Percentiles rank a stretch among this genome's conserved stretches.
phyloP scores from a whole-genome alignment of 2,797 vertebrate species.

The Anguilla marmorata region DNA sequence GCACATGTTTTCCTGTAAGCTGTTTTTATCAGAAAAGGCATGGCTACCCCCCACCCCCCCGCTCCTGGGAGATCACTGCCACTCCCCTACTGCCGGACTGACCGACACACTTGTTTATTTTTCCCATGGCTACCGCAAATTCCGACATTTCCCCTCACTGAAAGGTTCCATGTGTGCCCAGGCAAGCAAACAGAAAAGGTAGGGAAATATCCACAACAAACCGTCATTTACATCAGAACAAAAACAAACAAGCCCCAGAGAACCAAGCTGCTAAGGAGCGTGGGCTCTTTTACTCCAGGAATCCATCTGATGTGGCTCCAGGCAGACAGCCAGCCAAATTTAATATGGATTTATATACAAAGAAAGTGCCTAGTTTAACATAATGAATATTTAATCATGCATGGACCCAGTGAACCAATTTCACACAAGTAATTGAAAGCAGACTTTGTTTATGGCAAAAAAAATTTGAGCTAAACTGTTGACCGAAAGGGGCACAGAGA shows the following conservation, averaged over 20 bases:
- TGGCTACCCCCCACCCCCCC: constrained; percentile 47
- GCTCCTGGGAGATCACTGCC: constrained; percentile 39
- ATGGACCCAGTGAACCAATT: constrained; percentile 82
- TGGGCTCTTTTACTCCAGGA: constrained; percentile 62
- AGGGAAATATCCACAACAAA: constrained; percentile 66
- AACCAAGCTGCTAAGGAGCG: constrained; percentile 65
- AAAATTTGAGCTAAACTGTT: constrained; percentile 73
- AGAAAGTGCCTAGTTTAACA: constrained; percentile 81
- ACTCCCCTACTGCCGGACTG: constrained; percentile 48
- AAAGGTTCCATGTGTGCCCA: constrained; percentile 60
- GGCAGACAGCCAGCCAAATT: constrained; percentile 78
- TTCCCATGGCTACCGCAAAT: constrained; percentile 64
- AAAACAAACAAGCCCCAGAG: constrained; percentile 67
- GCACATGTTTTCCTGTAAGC: constrained; percentile 74
- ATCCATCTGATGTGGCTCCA: constrained; percentile 78
- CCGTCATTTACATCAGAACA: constrained; percentile 70
- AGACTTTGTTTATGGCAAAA: constrained; percentile 78
- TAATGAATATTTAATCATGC: constrained; percentile 92
- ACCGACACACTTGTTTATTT: constrained; percentile 65
- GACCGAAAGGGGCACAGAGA: constrained; percentile 66
- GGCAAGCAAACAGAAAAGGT: constrained; percentile 52
- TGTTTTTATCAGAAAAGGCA: constrained; percentile 64
- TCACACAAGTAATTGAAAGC: constrained; percentile 87
- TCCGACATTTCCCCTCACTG: constrained; percentile 56
- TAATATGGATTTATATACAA: constrained; percentile 85